Percentiles rank a stretch among this genome's conserved stretches.
phyloP scores from a whole-genome alignment of 2,113 vertebrate genomes.

The Dermatemys mawii region DNA sequence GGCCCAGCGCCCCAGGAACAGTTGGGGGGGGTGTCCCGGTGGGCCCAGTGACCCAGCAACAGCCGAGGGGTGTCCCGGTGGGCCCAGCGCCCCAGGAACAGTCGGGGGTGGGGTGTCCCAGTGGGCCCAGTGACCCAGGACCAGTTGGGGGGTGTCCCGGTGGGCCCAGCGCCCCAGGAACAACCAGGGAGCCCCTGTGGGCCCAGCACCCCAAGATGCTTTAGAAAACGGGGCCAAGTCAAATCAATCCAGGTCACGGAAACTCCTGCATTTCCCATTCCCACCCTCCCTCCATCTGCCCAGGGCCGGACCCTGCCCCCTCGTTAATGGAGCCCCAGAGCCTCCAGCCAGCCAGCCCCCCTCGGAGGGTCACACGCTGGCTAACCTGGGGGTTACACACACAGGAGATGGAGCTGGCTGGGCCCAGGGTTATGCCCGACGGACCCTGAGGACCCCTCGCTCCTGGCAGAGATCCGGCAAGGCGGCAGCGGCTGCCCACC shows the following conservation, averaged over 20 bases:
- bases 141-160: too few species aligned
- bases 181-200: too few species aligned
- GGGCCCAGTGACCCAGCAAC: rapidly evolving
- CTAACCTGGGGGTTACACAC: not conserved
- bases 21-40: too few species aligned
- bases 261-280: not conserved
- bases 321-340: too few species aligned
- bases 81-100: too few species aligned
- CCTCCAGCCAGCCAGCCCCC: not conserved
- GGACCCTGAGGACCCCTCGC: not conserved
- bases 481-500: not conserved
- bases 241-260: not conserved
- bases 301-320: too few species aligned
- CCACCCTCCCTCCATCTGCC: too few species aligned
- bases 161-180: too few species aligned
- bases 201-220: not conserved
- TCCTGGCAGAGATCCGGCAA: not conserved
- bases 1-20: too few species aligned
- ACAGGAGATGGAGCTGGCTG: not conserved
- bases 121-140: too few species aligned
- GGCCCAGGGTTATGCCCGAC: not conserved
- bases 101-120: too few species aligned
- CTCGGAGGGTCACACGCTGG: not conserved
- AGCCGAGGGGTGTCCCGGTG: too few species aligned
- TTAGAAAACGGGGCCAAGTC: not conserved